Percentiles rank a stretch among this genome's conserved stretches.
Evolutionary conservation across 2,113 vertebrate genomes (phyloP).

Genomic region (Neogale vison): DNA sequence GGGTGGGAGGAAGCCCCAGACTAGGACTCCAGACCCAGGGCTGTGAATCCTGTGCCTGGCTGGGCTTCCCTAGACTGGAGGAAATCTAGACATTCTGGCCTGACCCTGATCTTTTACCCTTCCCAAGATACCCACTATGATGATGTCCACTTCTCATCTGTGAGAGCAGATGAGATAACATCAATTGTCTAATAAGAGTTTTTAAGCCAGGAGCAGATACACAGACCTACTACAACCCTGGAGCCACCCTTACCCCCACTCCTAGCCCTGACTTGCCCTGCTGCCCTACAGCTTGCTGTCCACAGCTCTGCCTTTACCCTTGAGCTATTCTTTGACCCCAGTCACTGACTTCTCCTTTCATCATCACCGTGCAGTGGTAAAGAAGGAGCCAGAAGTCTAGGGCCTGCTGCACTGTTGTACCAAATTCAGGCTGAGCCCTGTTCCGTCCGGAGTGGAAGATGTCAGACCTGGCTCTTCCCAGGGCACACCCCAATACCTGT

Average conservation of each 20-base stretch:
- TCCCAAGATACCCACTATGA: not conserved
- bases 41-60: not conserved
- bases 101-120: not conserved
- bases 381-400: not conserved
- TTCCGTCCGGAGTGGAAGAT: not conserved
- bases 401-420: not conserved
- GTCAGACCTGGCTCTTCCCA: not conserved
- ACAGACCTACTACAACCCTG: not conserved
- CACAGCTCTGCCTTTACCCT: not conserved
- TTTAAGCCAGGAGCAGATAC: not conserved
- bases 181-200: not conserved
- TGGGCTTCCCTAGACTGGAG: not conserved
- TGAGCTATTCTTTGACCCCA: not conserved
- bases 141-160: not conserved
- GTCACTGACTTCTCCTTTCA: not conserved
- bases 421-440: not conserved
- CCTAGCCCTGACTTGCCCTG: not conserved
- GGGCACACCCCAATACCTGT: not conserved
- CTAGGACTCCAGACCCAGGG: not conserved
- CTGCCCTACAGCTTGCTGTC: not conserved
- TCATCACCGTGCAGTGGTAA: not conserved
- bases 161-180: not conserved
- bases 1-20: not conserved
- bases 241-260: not conserved
- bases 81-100: not conserved